Evolutionary conservation across 1,140 invertebrate genomes (phyloP), one percentile per base, ranked within the genome.

Genomic region (Bombus sylvicola): DNA sequence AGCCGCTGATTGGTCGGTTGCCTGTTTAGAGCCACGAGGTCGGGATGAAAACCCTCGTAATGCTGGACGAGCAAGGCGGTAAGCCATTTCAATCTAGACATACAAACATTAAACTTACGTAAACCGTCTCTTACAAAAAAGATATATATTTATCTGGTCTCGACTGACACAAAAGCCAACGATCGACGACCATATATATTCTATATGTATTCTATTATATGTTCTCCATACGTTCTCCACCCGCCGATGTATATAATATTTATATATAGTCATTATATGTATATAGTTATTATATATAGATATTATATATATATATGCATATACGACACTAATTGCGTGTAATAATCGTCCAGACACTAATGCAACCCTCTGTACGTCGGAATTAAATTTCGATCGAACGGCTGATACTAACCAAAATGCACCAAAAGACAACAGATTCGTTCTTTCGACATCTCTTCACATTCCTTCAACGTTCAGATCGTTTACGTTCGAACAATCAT

Each of bases 1-100:
- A 93, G 92, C 92, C 92, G 95, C 93, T 95, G 94, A 95, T 94
- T 95, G 94, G 92, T 94, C 94, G 95, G 94, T 95, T 96, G 93
- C 95, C 95, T 96, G 95, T 97, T 96, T 98, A 98, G 98, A 98
- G 98, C 97, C 97, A 98, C 96, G 98, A 98, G 96, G 97, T 98
- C 95, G 98, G 98, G 96, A 98, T 98, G 97, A 98, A 98, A 98
- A 97, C 97, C 96, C 97, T 98, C 96, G 97, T 98, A 96, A 98
- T 98, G 97, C 97, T 98, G 97, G 97, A 98, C 97, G 97, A 98
- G 96, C 98, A 98, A 98, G 98, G 98, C 97, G 98, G 98, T 98
- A 98, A 98, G 97, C 96, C 94, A 95, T 92, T 92, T 88, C 87
- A 91, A 82, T 91, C 81, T 88, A 90, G 89, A 89, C 75, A 87